Percentiles rank a stretch among this genome's conserved stretches.
Conservation (phyloP, 2,797 vertebrate species). For the Sebastes elongatus region DNA sequence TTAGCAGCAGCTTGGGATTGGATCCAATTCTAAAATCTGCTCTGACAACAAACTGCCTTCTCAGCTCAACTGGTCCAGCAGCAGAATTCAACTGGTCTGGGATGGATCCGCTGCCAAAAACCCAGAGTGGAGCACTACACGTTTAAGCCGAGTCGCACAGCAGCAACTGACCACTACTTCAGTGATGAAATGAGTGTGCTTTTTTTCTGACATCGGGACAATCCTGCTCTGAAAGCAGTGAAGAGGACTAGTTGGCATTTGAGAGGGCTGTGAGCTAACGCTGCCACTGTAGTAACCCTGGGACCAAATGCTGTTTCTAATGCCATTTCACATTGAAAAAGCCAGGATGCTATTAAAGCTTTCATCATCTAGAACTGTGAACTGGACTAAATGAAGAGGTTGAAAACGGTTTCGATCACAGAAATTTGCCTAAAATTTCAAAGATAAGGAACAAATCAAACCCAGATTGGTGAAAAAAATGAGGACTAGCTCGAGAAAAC, state of each 20-base stretch:
- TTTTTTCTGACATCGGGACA: neutral
- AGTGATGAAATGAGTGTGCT: neutral
- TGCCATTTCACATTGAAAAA: neutral
- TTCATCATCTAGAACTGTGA: neutral
- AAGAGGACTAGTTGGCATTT: neutral
- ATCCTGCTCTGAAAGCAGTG: neutral
- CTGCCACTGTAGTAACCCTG: neutral
- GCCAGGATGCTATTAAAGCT: neutral
- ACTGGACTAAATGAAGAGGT: conserved; percentile 7
- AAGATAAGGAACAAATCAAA: neutral
- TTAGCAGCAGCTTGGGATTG: conserved; percentile 24
- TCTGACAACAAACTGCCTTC: conserved; percentile 16
- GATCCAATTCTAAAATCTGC: neutral
- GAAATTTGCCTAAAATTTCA: neutral
- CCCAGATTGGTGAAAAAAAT: neutral
- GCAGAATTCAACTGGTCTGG: neutral
- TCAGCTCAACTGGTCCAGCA: neutral
- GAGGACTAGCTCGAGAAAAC: neutral
- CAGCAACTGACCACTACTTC: neutral
- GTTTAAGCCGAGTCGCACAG: neutral
- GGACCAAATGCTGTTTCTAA: neutral
- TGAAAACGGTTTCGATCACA: neutral
- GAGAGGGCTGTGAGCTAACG: neutral
- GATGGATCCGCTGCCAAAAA: conserved; percentile 2
- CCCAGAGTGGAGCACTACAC: neutral